phyloP scores from a whole-genome alignment of 2,797 vertebrate species.

The Bufotes viridis region DNA sequence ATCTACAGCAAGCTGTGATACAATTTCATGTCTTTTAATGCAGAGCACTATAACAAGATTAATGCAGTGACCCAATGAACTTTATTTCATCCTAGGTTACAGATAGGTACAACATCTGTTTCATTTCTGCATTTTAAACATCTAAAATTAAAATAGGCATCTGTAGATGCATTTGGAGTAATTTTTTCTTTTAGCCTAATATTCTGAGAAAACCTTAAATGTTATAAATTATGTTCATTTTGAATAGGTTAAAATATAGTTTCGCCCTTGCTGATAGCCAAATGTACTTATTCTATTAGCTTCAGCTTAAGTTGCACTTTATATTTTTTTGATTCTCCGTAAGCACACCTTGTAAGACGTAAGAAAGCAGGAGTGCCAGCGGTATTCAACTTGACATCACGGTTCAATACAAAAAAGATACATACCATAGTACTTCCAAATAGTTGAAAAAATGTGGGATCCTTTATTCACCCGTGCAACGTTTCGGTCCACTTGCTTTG shows the following conservation, averaged over 20 bases:
- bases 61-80: constrained; percentile 59
- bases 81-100: constrained; percentile 53
- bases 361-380: too few relatives aligned
- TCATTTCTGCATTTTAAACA: constrained; percentile 40
- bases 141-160: constrained; percentile 39
- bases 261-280: neutral
- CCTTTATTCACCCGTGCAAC: too few relatives aligned
- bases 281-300: neutral
- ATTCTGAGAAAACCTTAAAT: neutral
- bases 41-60: constrained; percentile 51
- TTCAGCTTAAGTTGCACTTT: neutral
- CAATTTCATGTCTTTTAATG: constrained; percentile 42
- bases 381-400: too few relatives aligned
- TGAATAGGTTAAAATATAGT: constrained; percentile 3
- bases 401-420: too few relatives aligned
- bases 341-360: neutral
- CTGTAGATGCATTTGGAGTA: neutral
- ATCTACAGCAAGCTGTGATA: constrained; percentile 38
- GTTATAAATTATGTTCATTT: constrained; percentile 24
- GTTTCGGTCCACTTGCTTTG: too few relatives aligned
- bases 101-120: constrained; percentile 40
- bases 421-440: too few relatives aligned
- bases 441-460: too few relatives aligned
- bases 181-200: constrained; percentile 13
- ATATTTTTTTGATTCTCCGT: neutral